Evolutionary conservation across 2,113 vertebrate genomes (phyloP).

Genomic region (Orthonyx spaldingii): DNA sequence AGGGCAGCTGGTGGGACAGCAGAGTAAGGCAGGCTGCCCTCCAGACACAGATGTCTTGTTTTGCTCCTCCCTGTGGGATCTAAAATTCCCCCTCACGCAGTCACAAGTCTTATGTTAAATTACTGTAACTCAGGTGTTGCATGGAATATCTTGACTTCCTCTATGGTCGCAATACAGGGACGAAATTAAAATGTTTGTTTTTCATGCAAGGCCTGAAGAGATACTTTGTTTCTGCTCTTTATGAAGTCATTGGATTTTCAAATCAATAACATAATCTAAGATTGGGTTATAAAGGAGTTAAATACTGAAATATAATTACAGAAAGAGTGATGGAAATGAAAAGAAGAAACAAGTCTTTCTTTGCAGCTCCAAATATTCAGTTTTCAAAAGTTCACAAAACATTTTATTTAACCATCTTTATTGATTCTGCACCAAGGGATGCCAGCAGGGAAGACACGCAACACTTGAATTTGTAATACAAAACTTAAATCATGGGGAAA

Average conservation of each 20-base stretch:
- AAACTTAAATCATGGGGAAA: not conserved
- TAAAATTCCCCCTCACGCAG: fast-evolving
- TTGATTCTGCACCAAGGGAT: not conserved
- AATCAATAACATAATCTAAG: not conserved
- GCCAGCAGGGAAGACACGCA: not conserved
- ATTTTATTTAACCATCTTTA: not conserved
- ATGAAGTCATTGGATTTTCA: not conserved
- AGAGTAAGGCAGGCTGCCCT: not conserved
- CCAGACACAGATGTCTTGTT: not conserved
- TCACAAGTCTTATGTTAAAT: not conserved
- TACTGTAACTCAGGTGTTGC: not conserved
- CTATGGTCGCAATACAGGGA: fast-evolving
- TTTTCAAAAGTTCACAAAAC: not conserved
- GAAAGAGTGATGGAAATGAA: not conserved
- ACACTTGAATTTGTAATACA: not conserved
- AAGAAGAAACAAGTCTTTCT: not conserved
- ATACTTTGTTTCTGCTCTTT: not conserved
- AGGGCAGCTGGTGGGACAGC: not conserved
- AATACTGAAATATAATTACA: not conserved
- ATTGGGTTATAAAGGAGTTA: not conserved
- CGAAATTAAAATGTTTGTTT: not conserved
- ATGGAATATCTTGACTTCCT: not conserved
- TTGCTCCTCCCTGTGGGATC: fast-evolving
- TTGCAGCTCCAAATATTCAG: not conserved
- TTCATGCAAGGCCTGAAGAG: not conserved